A percentile compares a stretch with the other conserved stretches of the same genome.
Conservation (phyloP, 2,888 invertebrate genomes). For the Serripes groenlandicus region DNA sequence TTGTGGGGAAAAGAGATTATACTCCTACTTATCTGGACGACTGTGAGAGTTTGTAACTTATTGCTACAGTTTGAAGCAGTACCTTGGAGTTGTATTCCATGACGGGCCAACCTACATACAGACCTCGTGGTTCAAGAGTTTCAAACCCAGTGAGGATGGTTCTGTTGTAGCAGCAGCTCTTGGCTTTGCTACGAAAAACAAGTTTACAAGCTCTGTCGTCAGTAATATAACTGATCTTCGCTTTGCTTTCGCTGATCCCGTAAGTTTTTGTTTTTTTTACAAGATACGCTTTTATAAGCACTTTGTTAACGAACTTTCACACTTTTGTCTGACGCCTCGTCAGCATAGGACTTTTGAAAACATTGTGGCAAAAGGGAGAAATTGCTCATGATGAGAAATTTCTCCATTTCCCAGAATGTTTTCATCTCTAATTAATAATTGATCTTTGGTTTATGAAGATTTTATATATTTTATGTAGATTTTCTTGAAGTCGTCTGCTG, state of each 20-base stretch:
- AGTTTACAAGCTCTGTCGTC: constrained; percentile 32
- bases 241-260: constrained; percentile 47
- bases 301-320: neutral
- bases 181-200: constrained; percentile 44
- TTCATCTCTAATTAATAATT: no score
- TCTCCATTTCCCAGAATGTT: neutral
- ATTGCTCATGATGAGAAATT: neutral
- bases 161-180: constrained; percentile 35
- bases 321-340: no score
- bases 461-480: no score
- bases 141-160: constrained; percentile 15
- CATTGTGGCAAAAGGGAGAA: neutral
- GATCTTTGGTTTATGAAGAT: no score
- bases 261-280: constrained; percentile 16
- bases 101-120: constrained; percentile 45
- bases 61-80: constrained; percentile 36
- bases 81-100: constrained; percentile 38
- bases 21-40: neutral
- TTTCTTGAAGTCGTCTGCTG: neutral
- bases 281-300: no score
- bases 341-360: neutral
- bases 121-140: constrained; percentile 45
- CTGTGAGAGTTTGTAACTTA: neutral
- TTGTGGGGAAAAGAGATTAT: neutral
- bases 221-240: constrained; percentile 35